Percentiles rank a stretch among this genome's conserved stretches.
Evolutionary conservation across 2,888 invertebrate species (phyloP).

Genomic region (Eurois occulta): DNA sequence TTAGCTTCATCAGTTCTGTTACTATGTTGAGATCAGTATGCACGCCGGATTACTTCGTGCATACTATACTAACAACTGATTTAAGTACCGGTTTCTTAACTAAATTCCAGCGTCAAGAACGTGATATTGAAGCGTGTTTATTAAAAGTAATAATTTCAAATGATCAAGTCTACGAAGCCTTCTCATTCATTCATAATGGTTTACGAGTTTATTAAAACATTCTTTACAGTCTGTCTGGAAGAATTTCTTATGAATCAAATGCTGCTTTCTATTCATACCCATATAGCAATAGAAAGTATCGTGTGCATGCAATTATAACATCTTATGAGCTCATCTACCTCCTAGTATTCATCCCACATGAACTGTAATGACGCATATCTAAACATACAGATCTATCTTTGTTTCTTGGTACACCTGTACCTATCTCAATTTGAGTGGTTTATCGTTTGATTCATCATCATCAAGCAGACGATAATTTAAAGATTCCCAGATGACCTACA

Average conservation of each 20-base stretch:
- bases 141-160: slow-evolving; percentile 35
- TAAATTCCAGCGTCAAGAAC: slow-evolving; percentile 34
- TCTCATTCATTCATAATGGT: slow-evolving; percentile 26
- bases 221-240: slow-evolving; percentile 33
- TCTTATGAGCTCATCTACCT: slow-evolving; percentile 53
- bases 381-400: slow-evolving; percentile 23
- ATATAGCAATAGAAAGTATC: slow-evolving; percentile 50
- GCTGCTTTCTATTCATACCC: slow-evolving; percentile 48
- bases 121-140: slow-evolving; percentile 28
- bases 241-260: slow-evolving; percentile 26
- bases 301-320: slow-evolving; percentile 49
- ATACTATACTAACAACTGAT: slow-evolving; percentile 32
- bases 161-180: slow-evolving; percentile 14
- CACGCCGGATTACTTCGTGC: slow-evolving; percentile 47
- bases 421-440: slow-evolving; percentile 19
- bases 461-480: background rate
- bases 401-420: slow-evolving; percentile 18
- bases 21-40: slow-evolving; percentile 48
- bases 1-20: slow-evolving; percentile 52
- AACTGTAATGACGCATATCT: slow-evolving; percentile 37
- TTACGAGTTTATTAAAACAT: slow-evolving; percentile 44
- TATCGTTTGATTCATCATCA: slow-evolving; percentile 31
- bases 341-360: slow-evolving; percentile 34
- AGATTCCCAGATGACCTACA: background rate
- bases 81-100: slow-evolving; percentile 40